Base-by-base conservation (phyloP, 2,797 vertebrate genomes). In the Coregonus sp. region DNA sequence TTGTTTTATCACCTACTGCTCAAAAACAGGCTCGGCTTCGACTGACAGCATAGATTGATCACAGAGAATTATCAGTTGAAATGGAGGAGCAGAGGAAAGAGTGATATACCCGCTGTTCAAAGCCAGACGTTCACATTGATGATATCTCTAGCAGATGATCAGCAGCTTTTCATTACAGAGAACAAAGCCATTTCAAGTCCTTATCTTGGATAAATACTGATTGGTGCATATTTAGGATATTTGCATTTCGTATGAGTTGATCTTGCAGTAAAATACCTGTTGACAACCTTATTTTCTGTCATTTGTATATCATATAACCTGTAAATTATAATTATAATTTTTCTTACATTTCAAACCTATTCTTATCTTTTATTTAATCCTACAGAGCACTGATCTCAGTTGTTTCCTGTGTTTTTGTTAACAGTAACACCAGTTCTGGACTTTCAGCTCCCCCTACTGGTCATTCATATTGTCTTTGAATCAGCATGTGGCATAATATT, bases 51-150 rank as follows among this genome's bases (percentile, higher is more conserved):
- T 68, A 3, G 31, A 33, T 33, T 61, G 72, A 73, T 61, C 72
- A 61, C 54, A 73, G 33, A 20, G 15, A 11, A 2, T 20, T 18
- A 61, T 63, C 33, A 47, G 72, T 37, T 11, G 20, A 37, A 29
- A 73, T 51, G 11, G 69, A 50, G 40, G 72, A 12, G 18, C 72
- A 16, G 31, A 37, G 51, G 33, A 63, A 14, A 63, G 72, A 65
- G 16, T 63, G 59, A 61, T 47, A 40, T 20, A n/a, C 56, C 18
- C 25, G 20, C 31, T 59, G 72, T 74, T 74, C 59, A 74, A 74
- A 74, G 35, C 59, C 56, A 47, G 56, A 14, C 59, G 5, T 33
- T 74, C 31, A 29, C 72, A 37, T 63, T 61, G 54, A 73, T 59
- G 72, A 59, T 61, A 40, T 59, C 54, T 73, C 72, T 63, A 20